Conservation (phyloP, 2,888 invertebrate species). For the Panorpa germanica region DNA sequence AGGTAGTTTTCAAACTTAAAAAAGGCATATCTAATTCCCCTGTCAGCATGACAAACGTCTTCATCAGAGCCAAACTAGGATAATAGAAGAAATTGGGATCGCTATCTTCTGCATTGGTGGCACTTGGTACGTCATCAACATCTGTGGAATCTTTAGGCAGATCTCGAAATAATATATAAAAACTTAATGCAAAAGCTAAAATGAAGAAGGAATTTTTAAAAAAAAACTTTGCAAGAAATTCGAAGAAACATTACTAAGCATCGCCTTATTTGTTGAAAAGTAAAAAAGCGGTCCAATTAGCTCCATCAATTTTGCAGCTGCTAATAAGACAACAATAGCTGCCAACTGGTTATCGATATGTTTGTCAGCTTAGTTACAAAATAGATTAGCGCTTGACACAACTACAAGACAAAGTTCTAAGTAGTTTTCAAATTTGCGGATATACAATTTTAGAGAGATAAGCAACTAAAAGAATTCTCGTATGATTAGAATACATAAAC, state of each 20-base stretch:
- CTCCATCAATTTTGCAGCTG: slow-evolving; percentile 57
- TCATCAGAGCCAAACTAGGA: slow-evolving; percentile 54
- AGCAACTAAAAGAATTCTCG: slow-evolving; percentile 53
- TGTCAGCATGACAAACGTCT: slow-evolving; percentile 72
- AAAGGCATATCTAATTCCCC: slow-evolving; percentile 70
- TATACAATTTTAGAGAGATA: slow-evolving; percentile 45
- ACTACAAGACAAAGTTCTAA: slow-evolving; percentile 49
- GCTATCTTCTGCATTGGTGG: slow-evolving; percentile 25
- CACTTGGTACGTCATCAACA: slow-evolving; percentile 19
- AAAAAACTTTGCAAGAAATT: slow-evolving; percentile 65
- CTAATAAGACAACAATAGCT: slow-evolving; percentile 51
- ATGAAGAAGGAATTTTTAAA: slow-evolving; percentile 64
- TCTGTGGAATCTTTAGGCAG: no score
- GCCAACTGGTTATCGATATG: slow-evolving; percentile 42
- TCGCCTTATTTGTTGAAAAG: slow-evolving; percentile 64
- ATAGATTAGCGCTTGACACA: slow-evolving; percentile 39
- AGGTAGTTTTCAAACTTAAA: slow-evolving; percentile 52
- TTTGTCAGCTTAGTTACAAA: slow-evolving; percentile 27
- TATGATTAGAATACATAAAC: no score
- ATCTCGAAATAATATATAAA: slow-evolving; percentile 57
- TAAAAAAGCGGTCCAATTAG: slow-evolving; percentile 61
- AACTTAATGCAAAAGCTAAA: slow-evolving; percentile 63
- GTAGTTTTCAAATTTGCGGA: slow-evolving; percentile 52
- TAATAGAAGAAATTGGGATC: slow-evolving; percentile 48
- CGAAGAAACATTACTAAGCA: slow-evolving; percentile 61